Evolutionary conservation across 2,113 vertebrate genomes (phyloP), one percentile per base, ranked within the genome.

Genomic region (Mandrillus leucophaeus): DNA sequence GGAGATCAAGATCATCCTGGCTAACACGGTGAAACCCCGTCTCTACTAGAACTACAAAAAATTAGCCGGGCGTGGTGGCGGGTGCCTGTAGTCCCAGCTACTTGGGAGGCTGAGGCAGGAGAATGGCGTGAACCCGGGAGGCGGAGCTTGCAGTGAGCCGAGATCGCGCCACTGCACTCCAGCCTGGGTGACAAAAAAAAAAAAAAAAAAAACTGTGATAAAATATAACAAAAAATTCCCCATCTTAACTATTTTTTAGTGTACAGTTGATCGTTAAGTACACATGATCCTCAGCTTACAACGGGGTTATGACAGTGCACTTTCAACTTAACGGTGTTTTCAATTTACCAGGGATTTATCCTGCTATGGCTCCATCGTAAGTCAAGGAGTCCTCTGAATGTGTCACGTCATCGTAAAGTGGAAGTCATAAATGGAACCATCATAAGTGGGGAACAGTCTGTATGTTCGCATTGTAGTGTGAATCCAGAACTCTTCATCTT

Each of bases 131-230:
- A 50, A 50, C 48, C 48, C 0, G 48, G 48, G 48, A 50, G 48
- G 48, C 0, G 48, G 13, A 50, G 48, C 12, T 50, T 3, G 48
- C 13, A 14, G 48, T 50, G 48, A 50, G 0, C 48, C 0, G 0
- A 50, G 48, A 14, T 50, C 3, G 48, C 3, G 3, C 48, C 48
- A 50, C 48, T 14, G 48, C 12, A 14, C 48, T 50, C 13, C 48
- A 50, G 3, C 48, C 48, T 50, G 13, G 48, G 13, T 50, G 48
- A 48, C 48, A 50, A 55, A 68, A 68, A 68, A 55, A 35, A 68
- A 68, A 52, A 35, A 68, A 66, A 66, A 66, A 52, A 66, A 66
- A 35, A 50, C 64, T 76, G 11, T 86, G 43, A 35, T 91, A 14
- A 80, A 76, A 82, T 82, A n/a, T 12, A 68, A 76, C 73, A 72